Evolutionary conservation across 1,140 invertebrate genomes (phyloP), one percentile per base, ranked within the genome.

Genomic region (Melanaphis sacchari): DNA sequence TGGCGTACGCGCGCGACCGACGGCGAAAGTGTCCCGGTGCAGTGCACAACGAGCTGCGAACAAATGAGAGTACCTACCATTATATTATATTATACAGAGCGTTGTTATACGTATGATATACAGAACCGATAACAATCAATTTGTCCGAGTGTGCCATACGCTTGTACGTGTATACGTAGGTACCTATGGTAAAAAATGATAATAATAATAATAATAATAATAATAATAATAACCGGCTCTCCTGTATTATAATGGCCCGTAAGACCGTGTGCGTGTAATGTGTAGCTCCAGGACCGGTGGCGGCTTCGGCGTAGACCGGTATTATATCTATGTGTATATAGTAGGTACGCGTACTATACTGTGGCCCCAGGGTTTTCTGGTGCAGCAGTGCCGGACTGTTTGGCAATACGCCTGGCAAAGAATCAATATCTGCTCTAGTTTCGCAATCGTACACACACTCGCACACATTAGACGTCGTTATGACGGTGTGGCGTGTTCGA

Each of bases 371-470:
- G 91, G 91, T 91, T n/a, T n/a, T 15, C 54, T 40, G 46, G 38
- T 24, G 81, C 21, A 38, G 54, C 24, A 31, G n/a, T 24, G 66
- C 54, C 11, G 38, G 31, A 49, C 41, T 43, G 91, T 92, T 92
- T 92, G 76, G 76, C 43, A 92, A 82, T 38, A 22, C n/a, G 41
- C 76, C 91, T 36, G 66, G 31, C 90, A 81, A 84, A 49, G 91
- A 92, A 92, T 92, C 76, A 36, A 92, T 84, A 84, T 92, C 66
- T 84, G 91, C 91, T 92, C 91, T 21, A 92, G 76, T 92, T 92
- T 92, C 91, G 76, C 76, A 92, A 92, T 82, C 41, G 41, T 82
- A 54, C 8, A 66, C 54, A 31, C 59, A 66, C 59, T n/a, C 11
- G n/a, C 38, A 21, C 66, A 54, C 36, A 8, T 92, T 84, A 31